These are phyloP conservation scores for Drosophila insularis DNA, from an alignment of 1,140 invertebrate species.

Conservation along the genomic window DNA sequence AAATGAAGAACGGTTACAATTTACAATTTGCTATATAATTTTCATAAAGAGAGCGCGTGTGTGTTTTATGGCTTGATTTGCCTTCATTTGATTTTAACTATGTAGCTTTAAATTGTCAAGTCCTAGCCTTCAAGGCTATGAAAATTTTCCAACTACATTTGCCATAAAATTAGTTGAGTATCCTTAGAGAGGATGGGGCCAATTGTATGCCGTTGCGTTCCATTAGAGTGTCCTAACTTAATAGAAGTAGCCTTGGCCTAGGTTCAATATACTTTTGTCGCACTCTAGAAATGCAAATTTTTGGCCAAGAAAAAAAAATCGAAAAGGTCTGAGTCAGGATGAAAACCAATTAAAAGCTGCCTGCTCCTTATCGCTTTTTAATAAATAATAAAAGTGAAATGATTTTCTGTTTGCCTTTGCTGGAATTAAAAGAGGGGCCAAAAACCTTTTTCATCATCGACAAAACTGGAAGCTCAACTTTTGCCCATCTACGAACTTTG, in stretches of 20 bases:
- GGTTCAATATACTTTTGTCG: constrained; percentile 24
- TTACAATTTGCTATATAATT: constrained; percentile 35
- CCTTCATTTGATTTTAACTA: not conserved
- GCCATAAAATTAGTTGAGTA: no score
- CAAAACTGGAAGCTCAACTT: constrained; percentile 8
- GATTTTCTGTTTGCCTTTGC: not conserved
- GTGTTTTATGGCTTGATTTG: constrained; percentile 6
- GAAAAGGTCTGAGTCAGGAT: constrained; percentile 20
- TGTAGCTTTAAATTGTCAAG: not conserved
- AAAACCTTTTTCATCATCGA: constrained; percentile 3
- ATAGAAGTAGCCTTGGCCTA: not conserved
- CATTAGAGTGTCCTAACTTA: not conserved
- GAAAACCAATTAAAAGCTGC: constrained; percentile 45
- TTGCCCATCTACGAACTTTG: constrained; percentile 26
- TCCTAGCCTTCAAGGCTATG: not conserved
- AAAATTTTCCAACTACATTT: not conserved
- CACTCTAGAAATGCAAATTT: constrained; percentile 33
- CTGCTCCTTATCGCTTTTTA: constrained; percentile 14
- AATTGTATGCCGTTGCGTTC: no score
- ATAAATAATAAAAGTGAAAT: constrained; percentile 18
- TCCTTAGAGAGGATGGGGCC: no score
- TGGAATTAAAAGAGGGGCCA: constrained; percentile 2
- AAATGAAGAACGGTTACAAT: not conserved
- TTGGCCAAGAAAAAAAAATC: no score
- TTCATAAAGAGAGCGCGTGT: constrained; percentile 10